Conservation (phyloP, 1,140 invertebrate genomes). For the Drosophila teissieri region DNA sequence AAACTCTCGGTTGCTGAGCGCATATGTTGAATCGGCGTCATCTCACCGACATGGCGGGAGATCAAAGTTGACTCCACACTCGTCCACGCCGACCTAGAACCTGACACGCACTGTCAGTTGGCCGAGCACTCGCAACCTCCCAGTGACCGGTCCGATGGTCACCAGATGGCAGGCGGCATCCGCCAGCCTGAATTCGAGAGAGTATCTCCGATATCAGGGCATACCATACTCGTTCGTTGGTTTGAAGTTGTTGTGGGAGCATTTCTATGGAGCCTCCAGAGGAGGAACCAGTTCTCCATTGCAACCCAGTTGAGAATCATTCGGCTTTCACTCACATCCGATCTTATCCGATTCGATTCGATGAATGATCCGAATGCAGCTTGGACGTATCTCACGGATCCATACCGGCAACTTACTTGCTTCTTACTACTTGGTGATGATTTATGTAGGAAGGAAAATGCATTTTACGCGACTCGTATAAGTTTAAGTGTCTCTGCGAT, state of each 20-base stretch:
- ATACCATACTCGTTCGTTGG: conserved; percentile 2
- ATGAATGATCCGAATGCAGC: background rate
- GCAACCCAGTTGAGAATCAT: conserved; percentile 18
- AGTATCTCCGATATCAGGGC: conserved; percentile 9
- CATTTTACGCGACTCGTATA: too few species aligned
- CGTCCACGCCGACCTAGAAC: conserved; percentile 25
- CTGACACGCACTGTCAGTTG: conserved; percentile 15
- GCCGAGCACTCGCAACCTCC: background rate
- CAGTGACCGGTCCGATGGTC: conserved; percentile 16
- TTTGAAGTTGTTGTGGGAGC: too few species aligned
- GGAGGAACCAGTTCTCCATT: conserved; percentile 25
- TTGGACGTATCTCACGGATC: background rate
- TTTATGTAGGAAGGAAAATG: background rate
- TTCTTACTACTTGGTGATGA: background rate
- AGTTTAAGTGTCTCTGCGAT: background rate
- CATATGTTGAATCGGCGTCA: background rate
- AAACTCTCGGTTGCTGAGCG: background rate
- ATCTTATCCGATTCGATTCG: background rate
- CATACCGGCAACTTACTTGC: background rate
- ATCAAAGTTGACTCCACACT: conserved; percentile 30
- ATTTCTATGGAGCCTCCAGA: too few species aligned
- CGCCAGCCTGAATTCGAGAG: too few species aligned
- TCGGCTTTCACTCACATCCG: conserved; percentile 14
- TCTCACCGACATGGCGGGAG: background rate
- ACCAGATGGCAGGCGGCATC: conserved; percentile 3